A percentile compares a stretch with the other conserved stretches of the same genome.
phyloP scores from a whole-genome alignment of 2,113 vertebrate species.

The Cnemophilus loriae region DNA sequence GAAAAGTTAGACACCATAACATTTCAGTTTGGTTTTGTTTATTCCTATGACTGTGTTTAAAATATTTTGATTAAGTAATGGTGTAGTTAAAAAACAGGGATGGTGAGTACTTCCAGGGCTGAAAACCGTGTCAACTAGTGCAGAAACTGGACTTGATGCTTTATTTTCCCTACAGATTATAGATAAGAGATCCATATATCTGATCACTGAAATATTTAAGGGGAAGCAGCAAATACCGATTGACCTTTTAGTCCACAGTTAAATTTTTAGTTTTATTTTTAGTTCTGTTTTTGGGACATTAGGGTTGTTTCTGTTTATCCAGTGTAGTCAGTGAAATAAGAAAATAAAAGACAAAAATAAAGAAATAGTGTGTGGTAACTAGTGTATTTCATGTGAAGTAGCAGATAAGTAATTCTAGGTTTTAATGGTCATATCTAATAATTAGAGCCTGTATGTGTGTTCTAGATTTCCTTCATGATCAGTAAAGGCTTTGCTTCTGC shows the following conservation, averaged over 20 bases:
- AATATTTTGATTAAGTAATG: slow-evolving; percentile 46
- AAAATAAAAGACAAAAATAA: background rate
- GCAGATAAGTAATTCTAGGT: background rate
- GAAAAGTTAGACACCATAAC: slow-evolving; percentile 34
- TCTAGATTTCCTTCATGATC: background rate
- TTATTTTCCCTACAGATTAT: background rate
- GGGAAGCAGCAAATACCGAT: background rate
- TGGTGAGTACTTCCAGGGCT: background rate
- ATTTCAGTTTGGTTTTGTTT: slow-evolving; percentile 30
- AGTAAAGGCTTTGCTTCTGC: background rate
- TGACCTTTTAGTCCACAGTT: background rate
- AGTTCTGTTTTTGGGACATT: background rate
- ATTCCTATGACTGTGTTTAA: background rate
- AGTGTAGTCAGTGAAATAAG: background rate
- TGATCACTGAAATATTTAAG: background rate
- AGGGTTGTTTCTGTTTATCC: background rate
- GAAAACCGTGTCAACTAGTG: background rate
- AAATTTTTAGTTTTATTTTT: background rate
- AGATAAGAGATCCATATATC: background rate
- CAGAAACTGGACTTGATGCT: background rate
- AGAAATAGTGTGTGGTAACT: background rate
- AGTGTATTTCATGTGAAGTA: background rate
- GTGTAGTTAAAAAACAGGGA: background rate
- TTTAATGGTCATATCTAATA: background rate
- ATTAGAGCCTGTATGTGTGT: background rate